Percentiles rank a stretch among this genome's conserved stretches.
phyloP scores from a whole-genome alignment of 1,140 invertebrate genomes.

The Hetaerina americana region DNA sequence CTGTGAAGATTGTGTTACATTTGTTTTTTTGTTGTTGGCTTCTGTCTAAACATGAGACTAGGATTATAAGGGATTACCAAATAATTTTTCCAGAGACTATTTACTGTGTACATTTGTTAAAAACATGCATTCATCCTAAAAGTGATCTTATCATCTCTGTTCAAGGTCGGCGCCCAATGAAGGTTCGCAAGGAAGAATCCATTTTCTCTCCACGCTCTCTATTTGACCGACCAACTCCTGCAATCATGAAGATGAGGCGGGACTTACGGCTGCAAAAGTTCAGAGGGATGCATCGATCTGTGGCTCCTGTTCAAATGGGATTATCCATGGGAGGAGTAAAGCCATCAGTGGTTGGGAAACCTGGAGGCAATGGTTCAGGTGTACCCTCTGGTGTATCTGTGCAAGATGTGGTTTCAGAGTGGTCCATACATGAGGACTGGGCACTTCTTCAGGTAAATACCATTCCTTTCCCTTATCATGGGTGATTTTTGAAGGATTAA shows the following conservation, averaged over 20 bases:
- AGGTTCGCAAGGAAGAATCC: constrained; percentile 59
- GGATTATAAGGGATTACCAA: too few relatives aligned
- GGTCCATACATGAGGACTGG: constrained; percentile 84
- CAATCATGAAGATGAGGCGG: constrained; percentile 58
- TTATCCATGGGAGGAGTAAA: not conserved
- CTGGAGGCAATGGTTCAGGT: not conserved
- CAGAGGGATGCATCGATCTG: constrained; percentile 38
- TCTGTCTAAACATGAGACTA: too few relatives aligned
- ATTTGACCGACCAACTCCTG: constrained; percentile 73
- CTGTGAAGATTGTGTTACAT: too few relatives aligned
- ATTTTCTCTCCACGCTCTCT: constrained; percentile 67
- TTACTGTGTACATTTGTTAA: too few relatives aligned
- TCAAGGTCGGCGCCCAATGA: constrained; percentile 41
- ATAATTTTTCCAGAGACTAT: too few relatives aligned
- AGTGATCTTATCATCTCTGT: constrained; percentile 12
- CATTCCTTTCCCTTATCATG: too few relatives aligned
- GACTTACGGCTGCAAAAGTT: constrained; percentile 65
- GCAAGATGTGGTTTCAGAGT: constrained; percentile 44
- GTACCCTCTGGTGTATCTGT: not conserved
- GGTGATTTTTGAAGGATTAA: too few relatives aligned
- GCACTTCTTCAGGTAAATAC: constrained; percentile 47
- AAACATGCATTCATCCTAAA: not conserved
- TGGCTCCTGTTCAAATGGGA: not conserved
- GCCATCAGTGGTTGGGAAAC: not conserved
- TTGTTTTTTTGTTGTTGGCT: too few relatives aligned